A percentile compares a stretch with the other conserved stretches of the same genome.
phyloP scores from a whole-genome alignment of 53 echinoderm and acorn worm species.

The Astropecten irregularis region DNA sequence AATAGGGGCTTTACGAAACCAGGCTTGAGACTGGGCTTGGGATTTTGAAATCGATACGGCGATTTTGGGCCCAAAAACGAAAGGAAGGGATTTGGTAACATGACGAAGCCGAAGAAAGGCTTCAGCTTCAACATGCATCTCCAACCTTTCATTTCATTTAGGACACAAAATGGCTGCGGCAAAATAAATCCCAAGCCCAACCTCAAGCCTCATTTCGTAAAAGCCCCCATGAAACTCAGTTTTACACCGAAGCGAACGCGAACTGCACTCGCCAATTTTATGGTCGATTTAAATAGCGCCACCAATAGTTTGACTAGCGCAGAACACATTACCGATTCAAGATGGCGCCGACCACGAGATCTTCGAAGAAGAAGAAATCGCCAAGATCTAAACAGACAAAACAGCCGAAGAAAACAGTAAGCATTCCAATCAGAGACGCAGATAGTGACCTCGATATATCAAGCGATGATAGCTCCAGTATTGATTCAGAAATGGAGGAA shows the following conservation, averaged over 20 bases:
- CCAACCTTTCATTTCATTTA: too few species aligned
- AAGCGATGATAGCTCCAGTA: constrained; percentile 4
- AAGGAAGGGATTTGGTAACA: too few species aligned
- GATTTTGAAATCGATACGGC: too few species aligned
- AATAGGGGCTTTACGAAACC: too few species aligned
- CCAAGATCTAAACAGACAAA: constrained; percentile 9
- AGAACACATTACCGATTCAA: too few species aligned
- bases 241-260: neutral
- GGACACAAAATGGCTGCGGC: too few species aligned
- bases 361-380: constrained; percentile 14
- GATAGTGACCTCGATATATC: constrained; percentile 7
- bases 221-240: neutral
- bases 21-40: too few species aligned
- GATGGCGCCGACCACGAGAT: constrained; percentile 66
- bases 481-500: constrained; percentile 21
- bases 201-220: neutral
- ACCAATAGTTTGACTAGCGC: neutral
- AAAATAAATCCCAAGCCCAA: neutral
- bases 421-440: neutral
- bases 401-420: neutral
- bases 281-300: constrained; percentile 30
- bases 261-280: too few species aligned
- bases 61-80: too few species aligned
- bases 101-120: too few species aligned
- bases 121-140: too few species aligned